These are phyloP conservation scores for Hippocampus barbouri DNA, from an alignment of 2,113 vertebrate species.

Conservation along the genomic window DNA sequence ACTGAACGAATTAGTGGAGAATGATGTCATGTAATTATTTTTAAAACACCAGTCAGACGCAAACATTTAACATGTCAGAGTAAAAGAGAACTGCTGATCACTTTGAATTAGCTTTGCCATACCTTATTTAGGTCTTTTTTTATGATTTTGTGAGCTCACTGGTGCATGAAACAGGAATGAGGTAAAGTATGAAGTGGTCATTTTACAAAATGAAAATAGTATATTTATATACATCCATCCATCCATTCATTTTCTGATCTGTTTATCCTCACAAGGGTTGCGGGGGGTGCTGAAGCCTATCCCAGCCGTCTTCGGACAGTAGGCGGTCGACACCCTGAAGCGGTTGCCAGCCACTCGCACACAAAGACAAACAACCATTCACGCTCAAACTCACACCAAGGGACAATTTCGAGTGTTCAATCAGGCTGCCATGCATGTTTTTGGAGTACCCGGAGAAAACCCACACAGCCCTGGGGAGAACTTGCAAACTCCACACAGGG, in stretches of 20 bases:
- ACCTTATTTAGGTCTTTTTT: neutral
- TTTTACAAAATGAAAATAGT: neutral
- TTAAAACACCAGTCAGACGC: neutral
- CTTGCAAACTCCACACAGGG: no score
- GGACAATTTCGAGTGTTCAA: no score
- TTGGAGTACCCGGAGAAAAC: no score
- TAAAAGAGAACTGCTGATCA: neutral
- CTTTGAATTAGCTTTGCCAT: neutral
- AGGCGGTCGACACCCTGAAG: no score
- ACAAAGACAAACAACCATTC: no score
- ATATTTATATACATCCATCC: neutral
- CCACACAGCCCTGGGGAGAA: no score
- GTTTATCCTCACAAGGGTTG: neutral
- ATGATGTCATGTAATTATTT: neutral
- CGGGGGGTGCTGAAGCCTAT: no score
- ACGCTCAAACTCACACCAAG: no score
- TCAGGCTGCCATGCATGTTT: no score
- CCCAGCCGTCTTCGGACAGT: no score
- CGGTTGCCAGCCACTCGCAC: no score
- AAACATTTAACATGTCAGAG: slow-evolving; percentile 1
- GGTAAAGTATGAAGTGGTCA: neutral
- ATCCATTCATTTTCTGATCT: neutral
- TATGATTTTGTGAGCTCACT: neutral
- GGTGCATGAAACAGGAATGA: neutral
- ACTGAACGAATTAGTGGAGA: neutral